Evolutionary conservation across 2,888 invertebrate genomes (phyloP).

Genomic region (Nephrotoma flavescens): DNA sequence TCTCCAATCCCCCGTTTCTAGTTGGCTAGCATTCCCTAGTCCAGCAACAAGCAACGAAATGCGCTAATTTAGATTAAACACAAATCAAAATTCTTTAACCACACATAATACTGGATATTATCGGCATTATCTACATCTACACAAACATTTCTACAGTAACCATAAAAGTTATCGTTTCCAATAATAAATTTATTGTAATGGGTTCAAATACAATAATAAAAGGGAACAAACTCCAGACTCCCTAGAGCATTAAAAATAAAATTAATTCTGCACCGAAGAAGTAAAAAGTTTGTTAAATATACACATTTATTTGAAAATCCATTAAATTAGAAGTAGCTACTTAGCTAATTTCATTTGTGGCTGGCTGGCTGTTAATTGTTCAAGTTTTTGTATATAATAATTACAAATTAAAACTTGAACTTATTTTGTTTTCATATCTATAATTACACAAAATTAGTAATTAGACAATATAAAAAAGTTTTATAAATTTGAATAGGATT

Average conservation of each 20-base stretch:
- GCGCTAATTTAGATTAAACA: no score
- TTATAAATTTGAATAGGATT: neutral
- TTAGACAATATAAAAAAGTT: neutral
- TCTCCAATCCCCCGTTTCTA: no score
- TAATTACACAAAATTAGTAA: neutral
- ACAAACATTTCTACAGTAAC: no score
- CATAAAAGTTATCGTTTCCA: neutral
- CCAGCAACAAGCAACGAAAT: no score
- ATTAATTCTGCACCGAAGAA: neutral
- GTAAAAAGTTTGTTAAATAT: neutral
- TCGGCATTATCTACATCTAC: no score
- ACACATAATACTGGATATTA: no score
- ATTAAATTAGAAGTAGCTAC: neutral
- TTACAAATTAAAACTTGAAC: neutral
- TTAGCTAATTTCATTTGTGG: neutral
- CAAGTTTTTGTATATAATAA: neutral
- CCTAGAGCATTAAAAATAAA: neutral
- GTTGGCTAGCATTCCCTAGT: no score
- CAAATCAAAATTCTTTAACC: no score
- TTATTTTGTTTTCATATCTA: neutral
- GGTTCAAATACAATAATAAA: neutral
- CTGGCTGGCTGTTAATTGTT: neutral
- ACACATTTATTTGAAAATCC: neutral
- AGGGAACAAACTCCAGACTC: neutral
- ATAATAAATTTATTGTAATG: neutral